A percentile compares a stretch with the other conserved stretches of the same genome.
These are phyloP conservation scores for Standfussiana lucernea DNA, from an alignment of 2,888 invertebrate genomes.

Conservation along the genomic window DNA sequence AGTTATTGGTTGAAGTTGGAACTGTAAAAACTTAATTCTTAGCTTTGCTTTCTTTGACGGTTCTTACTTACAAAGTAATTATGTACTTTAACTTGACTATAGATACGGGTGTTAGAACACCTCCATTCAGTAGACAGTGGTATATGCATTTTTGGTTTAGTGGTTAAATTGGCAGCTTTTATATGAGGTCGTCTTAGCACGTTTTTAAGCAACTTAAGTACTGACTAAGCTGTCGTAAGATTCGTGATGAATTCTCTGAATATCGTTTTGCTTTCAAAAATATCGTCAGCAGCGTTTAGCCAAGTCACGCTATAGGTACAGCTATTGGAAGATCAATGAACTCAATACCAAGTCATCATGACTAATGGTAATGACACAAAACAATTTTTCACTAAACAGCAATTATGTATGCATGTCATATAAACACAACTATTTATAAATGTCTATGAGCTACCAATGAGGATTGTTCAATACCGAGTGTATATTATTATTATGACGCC, in stretches of 20 bases:
- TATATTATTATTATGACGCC: conserved; percentile 38
- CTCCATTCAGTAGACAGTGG: too few species aligned
- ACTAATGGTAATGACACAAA: not conserved
- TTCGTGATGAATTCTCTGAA: not conserved
- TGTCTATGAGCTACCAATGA: conserved; percentile 7
- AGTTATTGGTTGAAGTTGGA: too few species aligned
- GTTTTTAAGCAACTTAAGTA: too few species aligned
- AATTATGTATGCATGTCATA: conserved; percentile 29
- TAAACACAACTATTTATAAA: conserved; percentile 1
- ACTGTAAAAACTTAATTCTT: too few species aligned
- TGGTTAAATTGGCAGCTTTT: too few species aligned
- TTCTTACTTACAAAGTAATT: too few species aligned
- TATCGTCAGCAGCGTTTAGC: not conserved
- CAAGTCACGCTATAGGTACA: not conserved
- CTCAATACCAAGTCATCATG: not conserved
- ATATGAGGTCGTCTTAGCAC: too few species aligned
- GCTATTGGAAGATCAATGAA: not conserved
- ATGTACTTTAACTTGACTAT: too few species aligned
- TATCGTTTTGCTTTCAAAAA: not conserved
- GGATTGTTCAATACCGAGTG: conserved; percentile 12
- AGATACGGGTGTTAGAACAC: too few species aligned
- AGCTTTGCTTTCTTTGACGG: too few species aligned
- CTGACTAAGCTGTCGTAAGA: not conserved
- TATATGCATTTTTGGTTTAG: too few species aligned
- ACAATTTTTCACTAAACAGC: conserved; percentile 7